Evolutionary conservation across 2,888 invertebrate species (phyloP).

Genomic region (Metallyticus violacea): DNA sequence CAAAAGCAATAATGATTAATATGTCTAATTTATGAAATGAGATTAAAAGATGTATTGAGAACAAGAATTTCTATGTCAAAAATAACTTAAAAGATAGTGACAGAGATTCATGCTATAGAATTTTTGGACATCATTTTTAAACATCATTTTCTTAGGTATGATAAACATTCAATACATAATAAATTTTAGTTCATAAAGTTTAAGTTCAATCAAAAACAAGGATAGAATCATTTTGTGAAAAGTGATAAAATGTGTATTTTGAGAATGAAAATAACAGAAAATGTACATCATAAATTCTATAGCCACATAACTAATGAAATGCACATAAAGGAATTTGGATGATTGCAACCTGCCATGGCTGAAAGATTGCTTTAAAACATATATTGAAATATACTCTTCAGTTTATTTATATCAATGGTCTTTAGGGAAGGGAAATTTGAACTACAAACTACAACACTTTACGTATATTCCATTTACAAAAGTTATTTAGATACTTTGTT

Average conservation of each 20-base stretch:
- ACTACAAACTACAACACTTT: not conserved
- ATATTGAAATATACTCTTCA: not conserved
- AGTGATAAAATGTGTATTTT: not conserved
- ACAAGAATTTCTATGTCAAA: not conserved
- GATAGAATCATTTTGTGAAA: not conserved
- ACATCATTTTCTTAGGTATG: not conserved
- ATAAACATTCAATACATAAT: not conserved
- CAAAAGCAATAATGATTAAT: not conserved
- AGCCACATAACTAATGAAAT: not conserved
- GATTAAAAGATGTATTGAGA: not conserved
- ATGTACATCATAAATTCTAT: not conserved
- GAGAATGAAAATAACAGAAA: not conserved
- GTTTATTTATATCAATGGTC: not conserved
- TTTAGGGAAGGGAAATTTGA: not conserved
- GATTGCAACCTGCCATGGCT: slow-evolving; percentile 24
- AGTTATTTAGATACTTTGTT: not conserved
- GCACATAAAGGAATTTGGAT: slow-evolving; percentile 28
- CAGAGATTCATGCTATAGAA: not conserved
- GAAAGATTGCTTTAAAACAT: not conserved
- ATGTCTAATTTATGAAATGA: not conserved
- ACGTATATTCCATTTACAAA: slow-evolving; percentile 25
- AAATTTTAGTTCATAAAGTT: not conserved
- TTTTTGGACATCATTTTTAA: not conserved
- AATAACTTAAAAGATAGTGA: not conserved
- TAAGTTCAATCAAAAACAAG: not conserved